These are phyloP conservation scores for Drosophila quinaria DNA, from an alignment of 2,888 invertebrate genomes.

Conservation along the genomic window DNA sequence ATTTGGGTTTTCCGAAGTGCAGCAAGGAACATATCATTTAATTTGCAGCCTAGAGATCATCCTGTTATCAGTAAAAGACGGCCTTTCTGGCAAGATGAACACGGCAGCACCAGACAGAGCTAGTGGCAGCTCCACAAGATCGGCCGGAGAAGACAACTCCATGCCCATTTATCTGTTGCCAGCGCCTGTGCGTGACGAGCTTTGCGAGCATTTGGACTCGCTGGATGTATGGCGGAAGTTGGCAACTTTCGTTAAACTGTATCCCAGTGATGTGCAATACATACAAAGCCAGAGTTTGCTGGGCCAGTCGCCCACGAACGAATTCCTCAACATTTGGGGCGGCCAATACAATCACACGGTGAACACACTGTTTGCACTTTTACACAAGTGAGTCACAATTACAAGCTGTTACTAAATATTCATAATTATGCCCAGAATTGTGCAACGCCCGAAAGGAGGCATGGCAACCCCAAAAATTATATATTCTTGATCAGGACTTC, in stretches of 20 bases:
- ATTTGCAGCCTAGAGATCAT: slow-evolving; percentile 17
- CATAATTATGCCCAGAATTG: neutral
- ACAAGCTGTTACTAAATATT: neutral
- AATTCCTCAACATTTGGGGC: slow-evolving; percentile 92
- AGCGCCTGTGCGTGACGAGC: slow-evolving; percentile 88
- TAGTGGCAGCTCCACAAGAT: slow-evolving; percentile 17
- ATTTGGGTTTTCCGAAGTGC: neutral
- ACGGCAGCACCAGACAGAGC: slow-evolving; percentile 13
- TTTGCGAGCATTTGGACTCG: slow-evolving; percentile 92
- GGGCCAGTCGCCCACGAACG: slow-evolving; percentile 90
- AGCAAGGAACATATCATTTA: neutral
- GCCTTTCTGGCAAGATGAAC: slow-evolving; percentile 21
- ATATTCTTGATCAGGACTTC: neutral
- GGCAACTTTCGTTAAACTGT: slow-evolving; percentile 90
- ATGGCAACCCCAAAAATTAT: neutral
- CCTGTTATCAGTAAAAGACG: slow-evolving; percentile 25
- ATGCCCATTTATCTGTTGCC: slow-evolving; percentile 87
- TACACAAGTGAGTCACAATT: slow-evolving; percentile 85
- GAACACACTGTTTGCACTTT: slow-evolving; percentile 91
- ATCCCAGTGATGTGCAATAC: slow-evolving; percentile 85
- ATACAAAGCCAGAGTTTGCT: slow-evolving; percentile 87
- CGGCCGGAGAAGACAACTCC: slow-evolving; percentile 39
- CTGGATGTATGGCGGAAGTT: slow-evolving; percentile 93
- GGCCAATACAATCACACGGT: slow-evolving; percentile 93
- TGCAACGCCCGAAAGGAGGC: neutral